Evolutionary conservation across 2,797 vertebrate genomes (phyloP).

Genomic region (Heterohyrax brucei): DNA sequence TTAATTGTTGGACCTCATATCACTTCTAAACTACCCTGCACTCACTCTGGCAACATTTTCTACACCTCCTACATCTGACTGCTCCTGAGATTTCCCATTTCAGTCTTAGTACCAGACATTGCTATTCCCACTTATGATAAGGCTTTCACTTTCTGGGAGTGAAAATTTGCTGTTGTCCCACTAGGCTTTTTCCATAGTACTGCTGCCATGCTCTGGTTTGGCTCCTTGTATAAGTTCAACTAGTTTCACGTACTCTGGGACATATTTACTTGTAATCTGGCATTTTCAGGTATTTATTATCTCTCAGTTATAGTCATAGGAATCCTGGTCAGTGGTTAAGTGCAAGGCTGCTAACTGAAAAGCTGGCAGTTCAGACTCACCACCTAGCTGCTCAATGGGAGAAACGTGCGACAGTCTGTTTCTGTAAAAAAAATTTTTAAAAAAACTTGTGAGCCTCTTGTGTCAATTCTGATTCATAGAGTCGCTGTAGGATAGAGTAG

Average conservation of each 20-base stretch:
- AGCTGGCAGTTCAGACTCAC: not conserved
- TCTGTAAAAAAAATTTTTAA: no score
- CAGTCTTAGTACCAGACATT: slow-evolving; percentile 31
- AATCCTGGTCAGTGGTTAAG: not conserved
- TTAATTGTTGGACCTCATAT: not conserved
- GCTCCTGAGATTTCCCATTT: not conserved
- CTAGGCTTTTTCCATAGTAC: not conserved
- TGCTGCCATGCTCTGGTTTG: slow-evolving; percentile 19
- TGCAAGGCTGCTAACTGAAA: not conserved
- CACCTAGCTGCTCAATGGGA: not conserved
- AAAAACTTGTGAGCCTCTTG: no score
- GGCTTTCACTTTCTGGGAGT: slow-evolving; percentile 11
- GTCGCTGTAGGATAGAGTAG: no score
- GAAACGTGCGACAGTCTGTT: not conserved
- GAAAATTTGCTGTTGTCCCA: not conserved
- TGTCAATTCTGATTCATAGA: no score
- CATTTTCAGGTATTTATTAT: slow-evolving; percentile 42
- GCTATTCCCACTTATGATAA: slow-evolving; percentile 9
- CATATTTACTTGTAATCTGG: slow-evolving; percentile 64
- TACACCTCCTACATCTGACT: slow-evolving; percentile 56
- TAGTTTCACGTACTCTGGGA: slow-evolving; percentile 41
- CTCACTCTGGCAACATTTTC: not conserved
- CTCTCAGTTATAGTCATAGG: not conserved
- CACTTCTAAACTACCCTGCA: not conserved
- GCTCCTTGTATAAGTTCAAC: not conserved